These are phyloP conservation scores for Varecia variegata DNA, from an alignment of 2,797 vertebrate genomes.

Conservation along the genomic window DNA sequence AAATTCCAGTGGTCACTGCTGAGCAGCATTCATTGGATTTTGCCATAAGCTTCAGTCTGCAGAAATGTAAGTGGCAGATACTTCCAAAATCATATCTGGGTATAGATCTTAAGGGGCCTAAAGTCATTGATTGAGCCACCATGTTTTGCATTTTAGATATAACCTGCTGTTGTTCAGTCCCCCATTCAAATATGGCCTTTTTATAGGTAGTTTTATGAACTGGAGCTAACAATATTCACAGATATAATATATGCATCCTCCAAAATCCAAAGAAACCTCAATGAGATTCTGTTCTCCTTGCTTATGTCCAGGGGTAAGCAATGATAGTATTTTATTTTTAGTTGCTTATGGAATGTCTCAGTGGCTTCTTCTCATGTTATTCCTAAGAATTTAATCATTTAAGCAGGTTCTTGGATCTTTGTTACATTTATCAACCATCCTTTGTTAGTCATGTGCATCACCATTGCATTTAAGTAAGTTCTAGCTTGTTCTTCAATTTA, in stretches of 20 bases:
- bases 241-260: not conserved
- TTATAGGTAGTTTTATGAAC: not conserved
- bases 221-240: not conserved
- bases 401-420: not conserved
- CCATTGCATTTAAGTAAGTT: not conserved
- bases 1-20: not conserved
- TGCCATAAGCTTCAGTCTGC: not conserved
- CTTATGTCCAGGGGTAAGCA: not conserved
- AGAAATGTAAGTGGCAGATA: not conserved
- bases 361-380: not conserved
- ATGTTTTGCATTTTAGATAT: not conserved
- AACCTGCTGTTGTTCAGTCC: not conserved
- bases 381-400: not conserved
- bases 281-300: not conserved
- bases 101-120: not conserved
- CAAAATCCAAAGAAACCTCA: not conserved
- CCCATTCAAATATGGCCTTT: not conserved
- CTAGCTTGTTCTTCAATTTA: not conserved
- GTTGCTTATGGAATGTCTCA: not conserved
- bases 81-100: not conserved
- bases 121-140: not conserved
- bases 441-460: not conserved
- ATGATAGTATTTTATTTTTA: not conserved
- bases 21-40: not conserved
- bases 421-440: not conserved